Evolutionary conservation across 2,888 invertebrate genomes (phyloP).

Genomic region (Drosophila fulvimacula): DNA sequence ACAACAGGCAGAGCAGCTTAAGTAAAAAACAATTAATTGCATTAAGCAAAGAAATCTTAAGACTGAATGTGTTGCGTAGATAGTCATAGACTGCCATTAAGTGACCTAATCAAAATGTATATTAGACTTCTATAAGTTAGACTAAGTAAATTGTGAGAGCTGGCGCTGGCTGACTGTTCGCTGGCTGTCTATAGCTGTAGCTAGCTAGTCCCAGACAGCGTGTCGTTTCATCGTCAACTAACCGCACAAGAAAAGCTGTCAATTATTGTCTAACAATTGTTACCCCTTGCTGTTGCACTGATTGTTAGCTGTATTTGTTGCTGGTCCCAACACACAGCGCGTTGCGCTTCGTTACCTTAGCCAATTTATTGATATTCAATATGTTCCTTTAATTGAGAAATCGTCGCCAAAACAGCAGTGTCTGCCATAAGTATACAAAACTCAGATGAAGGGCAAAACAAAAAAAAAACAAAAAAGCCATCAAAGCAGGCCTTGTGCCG

Average conservation of each 20-base stretch:
- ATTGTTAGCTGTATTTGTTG: conserved; percentile 5
- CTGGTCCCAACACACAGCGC: conserved; percentile 45
- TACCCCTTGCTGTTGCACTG: conserved; percentile 5
- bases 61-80: background rate
- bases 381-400: conserved; percentile 56
- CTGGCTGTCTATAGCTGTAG: too few species aligned
- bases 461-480: background rate
- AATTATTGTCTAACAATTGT: conserved; percentile 39
- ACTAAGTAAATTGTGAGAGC: background rate
- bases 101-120: background rate
- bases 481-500: background rate
- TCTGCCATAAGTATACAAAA: conserved; percentile 22
- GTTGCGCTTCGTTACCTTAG: conserved; percentile 73
- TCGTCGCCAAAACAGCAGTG: conserved; percentile 10
- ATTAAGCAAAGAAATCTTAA: background rate
- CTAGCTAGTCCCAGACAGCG: conserved; percentile 16
- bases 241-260: conserved; percentile 41
- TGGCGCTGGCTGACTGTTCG: background rate
- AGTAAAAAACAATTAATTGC: background rate
- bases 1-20: too few species aligned
- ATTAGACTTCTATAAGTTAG: background rate
- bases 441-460: background rate
- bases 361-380: conserved; percentile 70
- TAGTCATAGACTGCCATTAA: background rate
- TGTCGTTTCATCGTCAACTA: conserved; percentile 19